Conservation (phyloP, 92 coral and sea anemone genomes). For the Palythoa grandiflora region DNA sequence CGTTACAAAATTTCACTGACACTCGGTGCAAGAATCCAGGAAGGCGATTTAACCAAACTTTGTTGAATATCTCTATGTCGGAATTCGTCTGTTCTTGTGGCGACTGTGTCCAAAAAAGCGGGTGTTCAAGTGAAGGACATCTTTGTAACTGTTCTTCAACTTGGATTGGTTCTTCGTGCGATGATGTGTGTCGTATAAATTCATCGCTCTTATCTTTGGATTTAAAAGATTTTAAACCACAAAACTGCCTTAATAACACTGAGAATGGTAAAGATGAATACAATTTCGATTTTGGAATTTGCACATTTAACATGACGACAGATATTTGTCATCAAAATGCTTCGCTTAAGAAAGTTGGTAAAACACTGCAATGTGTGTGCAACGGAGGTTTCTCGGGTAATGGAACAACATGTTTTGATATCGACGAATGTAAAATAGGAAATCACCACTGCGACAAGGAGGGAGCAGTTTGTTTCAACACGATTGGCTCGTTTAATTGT, state of each 20-base stretch:
- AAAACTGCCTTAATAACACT: slow-evolving; percentile 48
- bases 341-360: slow-evolving; percentile 47
- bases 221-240: slow-evolving; percentile 15
- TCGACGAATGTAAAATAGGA: slow-evolving; percentile 65
- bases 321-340: slow-evolving; percentile 68
- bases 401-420: slow-evolving; percentile 69
- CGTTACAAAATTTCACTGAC: slow-evolving; percentile 18
- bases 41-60: slow-evolving; percentile 32
- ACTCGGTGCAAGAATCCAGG: slow-evolving; percentile 58
- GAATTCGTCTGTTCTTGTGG: slow-evolving; percentile 72
- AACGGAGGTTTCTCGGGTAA: slow-evolving; percentile 72
- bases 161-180: slow-evolving; percentile 61
- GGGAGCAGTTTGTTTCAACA: slow-evolving; percentile 65
- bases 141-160: slow-evolving; percentile 61
- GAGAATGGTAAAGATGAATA: background rate
- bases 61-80: slow-evolving; percentile 38
- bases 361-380: slow-evolving; percentile 67
- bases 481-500: slow-evolving; percentile 67
- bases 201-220: slow-evolving; percentile 5
- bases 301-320: slow-evolving; percentile 72
- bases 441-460: background rate
- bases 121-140: slow-evolving; percentile 38
- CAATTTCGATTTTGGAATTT: slow-evolving; percentile 24
- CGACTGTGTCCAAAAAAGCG: slow-evolving; percentile 46
- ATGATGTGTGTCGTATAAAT: slow-evolving; percentile 52